Conservation (phyloP, 2,113 vertebrate species). For the Vidua macroura region DNA sequence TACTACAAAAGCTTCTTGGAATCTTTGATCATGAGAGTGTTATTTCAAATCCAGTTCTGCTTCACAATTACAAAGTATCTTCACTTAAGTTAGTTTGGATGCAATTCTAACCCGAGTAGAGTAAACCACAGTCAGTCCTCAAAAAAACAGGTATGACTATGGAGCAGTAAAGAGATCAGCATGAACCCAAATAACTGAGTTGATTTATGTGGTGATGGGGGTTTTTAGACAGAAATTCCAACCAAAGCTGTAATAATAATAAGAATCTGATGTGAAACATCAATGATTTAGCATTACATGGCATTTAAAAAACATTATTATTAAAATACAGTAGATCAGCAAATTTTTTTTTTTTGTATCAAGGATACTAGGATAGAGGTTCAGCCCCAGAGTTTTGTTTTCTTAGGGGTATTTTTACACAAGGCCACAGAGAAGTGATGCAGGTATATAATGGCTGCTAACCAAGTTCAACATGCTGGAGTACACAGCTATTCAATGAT, state of each 20-base stretch:
- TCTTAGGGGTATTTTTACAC: background rate
- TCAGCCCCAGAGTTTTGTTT: background rate
- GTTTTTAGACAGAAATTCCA: background rate
- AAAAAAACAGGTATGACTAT: background rate
- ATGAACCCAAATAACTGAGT: background rate
- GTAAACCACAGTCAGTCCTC: background rate
- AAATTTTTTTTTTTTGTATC: background rate
- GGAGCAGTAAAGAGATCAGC: background rate
- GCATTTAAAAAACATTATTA: background rate
- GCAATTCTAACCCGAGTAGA: background rate
- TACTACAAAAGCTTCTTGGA: slow-evolving; percentile 51
- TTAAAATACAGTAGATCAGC: background rate
- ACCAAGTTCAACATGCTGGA: background rate
- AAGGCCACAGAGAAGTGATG: background rate
- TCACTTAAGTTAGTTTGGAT: slow-evolving; percentile 24
- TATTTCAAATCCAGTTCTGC: slow-evolving; percentile 47
- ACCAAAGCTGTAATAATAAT: background rate
- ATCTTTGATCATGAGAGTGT: slow-evolving; percentile 55
- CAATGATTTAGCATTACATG: background rate
- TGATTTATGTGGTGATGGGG: background rate
- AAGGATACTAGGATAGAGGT: background rate
- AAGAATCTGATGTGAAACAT: background rate
- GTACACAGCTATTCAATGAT: background rate
- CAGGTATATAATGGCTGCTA: background rate
- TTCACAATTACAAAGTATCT: background rate